Conservation (phyloP, 1,140 invertebrate species). For the Lepidurus couesii region DNA sequence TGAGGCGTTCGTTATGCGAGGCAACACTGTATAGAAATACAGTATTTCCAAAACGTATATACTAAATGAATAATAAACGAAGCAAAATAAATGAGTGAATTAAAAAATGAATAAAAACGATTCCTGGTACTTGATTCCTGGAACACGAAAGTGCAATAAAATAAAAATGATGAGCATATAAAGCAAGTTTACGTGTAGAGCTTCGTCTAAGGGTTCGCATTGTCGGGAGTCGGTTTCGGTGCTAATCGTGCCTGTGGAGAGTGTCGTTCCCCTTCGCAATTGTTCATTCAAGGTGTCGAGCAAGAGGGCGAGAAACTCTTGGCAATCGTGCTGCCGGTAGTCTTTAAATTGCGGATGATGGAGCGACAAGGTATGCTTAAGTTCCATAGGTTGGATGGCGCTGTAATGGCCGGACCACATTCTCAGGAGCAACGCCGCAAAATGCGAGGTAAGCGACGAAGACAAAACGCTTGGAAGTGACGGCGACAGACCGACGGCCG, state of each 20-base stretch:
- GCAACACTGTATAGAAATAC: too few relatives aligned
- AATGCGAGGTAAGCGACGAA: conserved; percentile 49
- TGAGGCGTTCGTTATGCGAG: too few relatives aligned
- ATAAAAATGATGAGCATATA: background rate
- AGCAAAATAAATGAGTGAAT: too few relatives aligned
- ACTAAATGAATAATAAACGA: too few relatives aligned
- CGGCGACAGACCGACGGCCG: background rate
- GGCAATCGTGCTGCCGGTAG: conserved; percentile 64
- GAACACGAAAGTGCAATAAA: background rate
- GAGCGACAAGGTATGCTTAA: conserved; percentile 56
- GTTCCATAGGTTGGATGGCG: conserved; percentile 54
- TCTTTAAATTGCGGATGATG: conserved; percentile 62
- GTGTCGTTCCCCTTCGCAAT: conserved; percentile 46
- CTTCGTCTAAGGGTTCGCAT: background rate
- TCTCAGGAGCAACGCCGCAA: conserved; percentile 54
- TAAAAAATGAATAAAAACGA: too few relatives aligned
- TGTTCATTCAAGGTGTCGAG: conserved; percentile 63
- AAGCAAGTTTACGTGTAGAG: background rate
- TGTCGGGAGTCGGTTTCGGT: background rate
- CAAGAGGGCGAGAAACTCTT: conserved; percentile 64
- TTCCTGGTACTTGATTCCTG: background rate
- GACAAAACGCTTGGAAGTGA: conserved; percentile 33
- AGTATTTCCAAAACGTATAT: too few relatives aligned
- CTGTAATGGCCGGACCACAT: conserved; percentile 59
- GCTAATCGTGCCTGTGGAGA: background rate